Base-by-base conservation (phyloP, 2,113 vertebrate genomes). In the Phylloscopus whistleri region DNA sequence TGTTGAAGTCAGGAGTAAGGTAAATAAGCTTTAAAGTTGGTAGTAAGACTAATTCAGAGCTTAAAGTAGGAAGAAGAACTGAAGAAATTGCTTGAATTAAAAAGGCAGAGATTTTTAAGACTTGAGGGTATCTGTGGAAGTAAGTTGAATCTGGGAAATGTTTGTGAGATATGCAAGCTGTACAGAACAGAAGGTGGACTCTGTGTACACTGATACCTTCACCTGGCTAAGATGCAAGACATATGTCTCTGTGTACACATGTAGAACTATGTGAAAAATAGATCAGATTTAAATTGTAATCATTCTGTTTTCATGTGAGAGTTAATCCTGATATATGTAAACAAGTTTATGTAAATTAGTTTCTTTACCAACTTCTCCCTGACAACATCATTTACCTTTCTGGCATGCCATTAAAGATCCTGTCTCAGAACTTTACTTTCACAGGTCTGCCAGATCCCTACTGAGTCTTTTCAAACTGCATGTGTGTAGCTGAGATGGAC, bases 371-470 rank as follows among this genome's bases (percentile, higher is more conserved):
- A 2, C 43, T 91, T 91, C 64, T 84, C 56, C 60, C 39, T 87
- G 84, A 84, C 63, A 75, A 22, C 39, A 59, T 87, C 10, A 30
- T 79, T 83, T 89, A 73, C 48, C 16, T 84, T 93, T 88, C 73
- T n/a, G 31, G 31, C 66, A 30, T 66, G 62, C 51, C 49, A 24
- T 76, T 85, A 66, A 85, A 83, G 67, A 85, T 90, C 62, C 75
- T 88, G 31, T 90, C 82, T 73, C 53, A 93, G 79, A 85, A 88
- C 75, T 85, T 85, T 58, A 49, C 70, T 80, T 96, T 69, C 85
- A 58, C 67, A 80, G 55, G 14, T 96, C 70, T 86, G 37, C 51
- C 84, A 89, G 73, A 94, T 51, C 24, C 64, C 48, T 81, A 20
- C 46, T 72, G 75, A 78, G 41, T 90, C 60, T 94, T 93, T 87